phyloP scores from a whole-genome alignment of 2,888 invertebrate genomes.

The Andrena chrysosceles region DNA sequence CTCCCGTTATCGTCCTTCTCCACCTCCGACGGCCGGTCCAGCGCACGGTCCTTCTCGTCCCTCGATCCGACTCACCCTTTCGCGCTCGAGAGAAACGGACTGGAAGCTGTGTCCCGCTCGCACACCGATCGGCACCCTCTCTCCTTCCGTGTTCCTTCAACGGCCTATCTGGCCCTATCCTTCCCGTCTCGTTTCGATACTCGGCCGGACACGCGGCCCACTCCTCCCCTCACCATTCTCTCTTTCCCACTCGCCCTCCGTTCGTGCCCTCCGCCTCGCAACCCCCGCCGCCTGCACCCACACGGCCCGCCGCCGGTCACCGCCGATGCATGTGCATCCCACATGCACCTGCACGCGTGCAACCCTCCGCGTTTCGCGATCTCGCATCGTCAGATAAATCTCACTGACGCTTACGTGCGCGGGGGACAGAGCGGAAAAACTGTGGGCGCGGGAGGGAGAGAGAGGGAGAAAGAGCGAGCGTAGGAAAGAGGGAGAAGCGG shows the following conservation, averaged over 20 bases:
- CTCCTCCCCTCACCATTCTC: constrained; percentile 11
- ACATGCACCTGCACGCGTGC: constrained; percentile 70
- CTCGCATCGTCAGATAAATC: constrained; percentile 83
- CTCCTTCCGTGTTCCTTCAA: constrained; percentile 52
- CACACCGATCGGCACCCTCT: constrained; percentile 50
- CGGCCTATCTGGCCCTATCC: constrained; percentile 72
- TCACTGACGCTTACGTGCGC: constrained; percentile 80
- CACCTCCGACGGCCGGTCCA: constrained; percentile 60
- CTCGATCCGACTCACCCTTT: constrained; percentile 69
- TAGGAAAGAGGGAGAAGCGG: constrained; percentile 36
- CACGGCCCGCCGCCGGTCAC: constrained; percentile 55
- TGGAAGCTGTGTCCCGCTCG: constrained; percentile 70
- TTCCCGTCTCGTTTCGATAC: constrained; percentile 51
- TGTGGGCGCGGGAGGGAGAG: constrained; percentile 41
- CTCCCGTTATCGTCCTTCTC: constrained; percentile 68
- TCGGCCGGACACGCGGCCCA: constrained; percentile 56
- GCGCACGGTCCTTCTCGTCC: constrained; percentile 68
- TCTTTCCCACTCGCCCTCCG: constrained; percentile 26
- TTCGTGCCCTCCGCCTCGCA: constrained; percentile 31
- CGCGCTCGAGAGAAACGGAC: constrained; percentile 70
- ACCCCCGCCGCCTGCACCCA: constrained; percentile 64
- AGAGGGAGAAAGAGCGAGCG: constrained; percentile 27
- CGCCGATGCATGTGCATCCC: constrained; percentile 61
- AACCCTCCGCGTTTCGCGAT: constrained; percentile 76
- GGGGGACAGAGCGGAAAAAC: constrained; percentile 49